Evolutionary conservation across 2,113 vertebrate species (phyloP).

Genomic region (Hippocampus comes): DNA sequence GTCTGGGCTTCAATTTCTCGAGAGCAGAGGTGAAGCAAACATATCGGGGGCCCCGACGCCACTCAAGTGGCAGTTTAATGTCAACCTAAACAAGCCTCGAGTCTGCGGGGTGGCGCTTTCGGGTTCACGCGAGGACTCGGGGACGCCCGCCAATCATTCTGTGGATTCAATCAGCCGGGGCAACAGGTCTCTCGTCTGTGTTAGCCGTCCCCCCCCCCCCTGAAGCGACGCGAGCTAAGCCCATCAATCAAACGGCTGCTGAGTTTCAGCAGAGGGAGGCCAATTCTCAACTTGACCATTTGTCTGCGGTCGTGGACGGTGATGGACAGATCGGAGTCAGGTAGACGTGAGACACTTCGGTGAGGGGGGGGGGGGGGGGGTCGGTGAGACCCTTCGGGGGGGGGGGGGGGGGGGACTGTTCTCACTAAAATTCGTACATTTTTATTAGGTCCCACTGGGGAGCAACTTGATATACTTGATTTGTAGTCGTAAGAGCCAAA

Average conservation of each 20-base stretch:
- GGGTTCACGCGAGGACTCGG: slow-evolving; percentile 38
- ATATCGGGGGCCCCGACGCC: slow-evolving; percentile 40
- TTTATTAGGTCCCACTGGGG: too few species aligned
- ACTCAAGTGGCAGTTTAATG: slow-evolving; percentile 45
- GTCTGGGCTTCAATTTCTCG: slow-evolving; percentile 41
- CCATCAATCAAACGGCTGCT: slow-evolving; percentile 40
- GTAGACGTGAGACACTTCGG: not conserved
- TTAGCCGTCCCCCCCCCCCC: slow-evolving; percentile 27
- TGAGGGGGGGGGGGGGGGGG: too few species aligned
- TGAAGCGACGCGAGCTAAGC: slow-evolving; percentile 28
- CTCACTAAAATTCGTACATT: too few species aligned
- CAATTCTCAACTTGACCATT: slow-evolving; percentile 27
- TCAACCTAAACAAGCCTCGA: slow-evolving; percentile 46
- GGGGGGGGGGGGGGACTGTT: too few species aligned
- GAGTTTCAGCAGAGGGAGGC: slow-evolving; percentile 17
- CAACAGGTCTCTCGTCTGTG: slow-evolving; percentile 33
- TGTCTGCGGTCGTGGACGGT: slow-evolving; percentile 11
- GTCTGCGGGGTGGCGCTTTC: slow-evolving; percentile 6
- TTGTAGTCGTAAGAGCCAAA: too few species aligned
- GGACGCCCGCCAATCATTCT: slow-evolving; percentile 56
- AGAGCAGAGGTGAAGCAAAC: slow-evolving; percentile 49
- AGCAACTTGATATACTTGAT: not conserved
- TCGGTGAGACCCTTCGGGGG: not conserved
- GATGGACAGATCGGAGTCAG: slow-evolving; percentile 42
- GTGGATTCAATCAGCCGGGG: slow-evolving; percentile 17